Percentiles rank a stretch among this genome's conserved stretches.
Evolutionary conservation across 2,888 invertebrate genomes (phyloP).

Genomic region (Taphrorychus bicolor): DNA sequence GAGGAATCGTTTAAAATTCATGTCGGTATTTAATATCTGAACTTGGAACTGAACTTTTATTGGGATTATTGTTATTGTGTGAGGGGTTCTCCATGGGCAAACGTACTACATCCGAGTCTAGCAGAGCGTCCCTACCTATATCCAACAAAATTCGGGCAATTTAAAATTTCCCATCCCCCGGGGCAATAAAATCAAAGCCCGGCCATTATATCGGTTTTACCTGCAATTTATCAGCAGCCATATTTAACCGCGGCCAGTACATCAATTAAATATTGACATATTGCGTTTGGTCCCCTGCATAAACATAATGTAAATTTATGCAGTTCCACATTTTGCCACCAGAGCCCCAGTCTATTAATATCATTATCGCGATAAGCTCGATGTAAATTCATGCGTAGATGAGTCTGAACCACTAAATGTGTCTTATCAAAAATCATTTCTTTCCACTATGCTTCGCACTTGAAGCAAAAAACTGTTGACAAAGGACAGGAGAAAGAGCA

Average conservation of each 20-base stretch:
- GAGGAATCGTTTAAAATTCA: constrained; percentile 36
- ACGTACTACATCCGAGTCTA: no score
- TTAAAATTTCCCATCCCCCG: constrained; percentile 4
- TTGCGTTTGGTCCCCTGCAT: constrained; percentile 49
- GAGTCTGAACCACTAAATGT: no score
- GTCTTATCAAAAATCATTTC: no score
- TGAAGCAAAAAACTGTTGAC: no score
- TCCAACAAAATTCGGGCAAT: constrained; percentile 6
- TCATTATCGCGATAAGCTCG: constrained; percentile 41
- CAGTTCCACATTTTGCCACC: constrained; percentile 46
- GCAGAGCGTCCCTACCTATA: background rate
- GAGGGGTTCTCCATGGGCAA: no score
- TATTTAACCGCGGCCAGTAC: constrained; percentile 43
- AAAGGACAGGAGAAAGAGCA: no score
- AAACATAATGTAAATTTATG: constrained; percentile 52
- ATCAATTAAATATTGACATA: constrained; percentile 53
- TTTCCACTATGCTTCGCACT: no score
- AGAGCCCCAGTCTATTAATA: constrained; percentile 45
- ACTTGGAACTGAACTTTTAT: background rate
- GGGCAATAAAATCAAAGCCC: constrained; percentile 33
- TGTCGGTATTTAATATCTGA: constrained; percentile 34
- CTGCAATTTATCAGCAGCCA: constrained; percentile 43
- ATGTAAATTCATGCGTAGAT: constrained; percentile 29
- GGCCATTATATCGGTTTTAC: constrained; percentile 42
- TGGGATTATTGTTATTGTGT: background rate